Evolutionary conservation across 1,140 invertebrate species (phyloP).

Genomic region (Lutraria rhynchaena): DNA sequence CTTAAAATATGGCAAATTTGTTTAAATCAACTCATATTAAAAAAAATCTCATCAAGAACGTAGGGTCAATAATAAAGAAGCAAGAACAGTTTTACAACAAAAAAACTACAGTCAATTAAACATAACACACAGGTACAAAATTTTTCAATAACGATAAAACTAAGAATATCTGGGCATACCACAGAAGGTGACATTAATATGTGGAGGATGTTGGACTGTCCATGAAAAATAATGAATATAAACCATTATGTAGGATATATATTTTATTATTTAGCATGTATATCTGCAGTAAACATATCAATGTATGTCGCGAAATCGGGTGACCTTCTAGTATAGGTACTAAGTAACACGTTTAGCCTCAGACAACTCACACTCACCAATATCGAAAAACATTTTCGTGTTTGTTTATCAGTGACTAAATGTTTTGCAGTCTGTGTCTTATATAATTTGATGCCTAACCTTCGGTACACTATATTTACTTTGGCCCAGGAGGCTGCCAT

Average conservation of each 20-base stretch:
- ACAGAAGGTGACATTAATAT: no score
- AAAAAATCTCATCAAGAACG: neutral
- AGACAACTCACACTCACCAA: no score
- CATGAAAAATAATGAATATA: no score
- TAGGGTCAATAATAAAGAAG: neutral
- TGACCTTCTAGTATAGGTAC: neutral
- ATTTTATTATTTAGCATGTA: no score
- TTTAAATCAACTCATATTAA: neutral
- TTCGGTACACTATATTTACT: constrained; percentile 53
- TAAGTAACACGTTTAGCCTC: neutral
- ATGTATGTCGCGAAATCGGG: neutral
- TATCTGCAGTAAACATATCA: neutral
- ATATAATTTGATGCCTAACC: constrained; percentile 46
- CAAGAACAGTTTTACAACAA: neutral
- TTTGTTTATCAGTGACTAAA: neutral
- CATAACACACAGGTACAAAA: no score
- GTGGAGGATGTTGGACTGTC: no score
- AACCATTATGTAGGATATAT: no score
- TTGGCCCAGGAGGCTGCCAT: constrained; percentile 66
- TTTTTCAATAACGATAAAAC: no score
- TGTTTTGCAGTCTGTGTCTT: neutral
- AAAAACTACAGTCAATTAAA: neutral
- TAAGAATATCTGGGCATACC: no score
- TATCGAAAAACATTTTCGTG: neutral
- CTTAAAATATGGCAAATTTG: neutral